phyloP scores from a whole-genome alignment of 2,888 invertebrate species.

The Heteropelma amictum region DNA sequence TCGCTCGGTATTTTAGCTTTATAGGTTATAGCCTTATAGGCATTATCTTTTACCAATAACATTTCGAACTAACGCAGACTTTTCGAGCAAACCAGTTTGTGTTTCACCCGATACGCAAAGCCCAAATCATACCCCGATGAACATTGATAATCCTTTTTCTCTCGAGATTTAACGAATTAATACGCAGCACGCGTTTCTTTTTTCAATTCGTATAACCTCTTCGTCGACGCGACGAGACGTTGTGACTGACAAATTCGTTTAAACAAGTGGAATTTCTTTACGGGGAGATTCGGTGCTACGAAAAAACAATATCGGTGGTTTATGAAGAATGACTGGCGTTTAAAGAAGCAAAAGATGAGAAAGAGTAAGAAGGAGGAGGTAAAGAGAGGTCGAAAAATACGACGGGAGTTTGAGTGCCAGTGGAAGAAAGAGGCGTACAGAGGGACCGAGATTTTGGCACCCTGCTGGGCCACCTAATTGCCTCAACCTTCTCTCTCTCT shows the following conservation, averaged over 20 bases:
- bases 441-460: constrained; percentile 71
- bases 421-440: constrained; percentile 55
- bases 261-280: constrained; percentile 22
- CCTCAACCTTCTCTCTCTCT: constrained; percentile 67
- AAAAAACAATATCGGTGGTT: constrained; percentile 49
- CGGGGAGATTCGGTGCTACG: constrained; percentile 19
- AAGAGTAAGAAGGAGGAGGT: constrained; percentile 58
- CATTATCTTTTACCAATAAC: too few species aligned
- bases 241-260: constrained; percentile 19
- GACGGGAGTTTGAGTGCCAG: constrained; percentile 52
- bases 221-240: background rate
- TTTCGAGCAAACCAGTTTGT: too few species aligned
- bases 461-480: constrained; percentile 76
- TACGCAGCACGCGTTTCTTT: too few species aligned
- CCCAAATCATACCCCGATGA: background rate
- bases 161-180: too few species aligned
- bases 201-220: too few species aligned
- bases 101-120: too few species aligned
- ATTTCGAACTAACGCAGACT: too few species aligned
- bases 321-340: constrained; percentile 44
- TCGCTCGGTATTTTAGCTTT: too few species aligned
- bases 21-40: too few species aligned
- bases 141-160: background rate
- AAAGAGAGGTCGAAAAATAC: constrained; percentile 56
- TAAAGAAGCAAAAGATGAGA: constrained; percentile 43